Conservation (phyloP, 2,797 vertebrate genomes). For the Coregonus sp. region DNA sequence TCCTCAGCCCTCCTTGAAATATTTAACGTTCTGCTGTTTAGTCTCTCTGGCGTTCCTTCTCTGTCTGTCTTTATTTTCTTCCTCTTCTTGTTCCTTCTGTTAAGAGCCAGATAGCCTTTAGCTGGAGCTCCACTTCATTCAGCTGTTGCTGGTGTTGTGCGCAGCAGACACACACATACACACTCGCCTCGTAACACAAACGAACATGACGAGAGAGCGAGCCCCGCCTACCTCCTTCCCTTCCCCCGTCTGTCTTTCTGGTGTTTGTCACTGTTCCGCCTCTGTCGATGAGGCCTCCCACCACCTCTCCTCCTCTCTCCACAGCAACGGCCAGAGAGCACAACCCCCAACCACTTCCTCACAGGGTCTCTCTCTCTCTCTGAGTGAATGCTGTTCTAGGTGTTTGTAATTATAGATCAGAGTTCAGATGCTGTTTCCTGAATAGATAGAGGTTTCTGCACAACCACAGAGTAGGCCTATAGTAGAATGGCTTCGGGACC, state of each 20-base stretch:
- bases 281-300: constrained; percentile 66
- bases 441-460: neutral
- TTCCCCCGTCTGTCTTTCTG: constrained; percentile 73
- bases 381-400: constrained; percentile 11
- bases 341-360: constrained; percentile 63
- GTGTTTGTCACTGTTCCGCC: constrained; percentile 61
- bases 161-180: constrained; percentile 8
- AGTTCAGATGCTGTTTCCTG: neutral
- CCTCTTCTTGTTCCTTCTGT: neutral
- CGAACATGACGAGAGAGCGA: constrained; percentile 46
- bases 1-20: neutral
- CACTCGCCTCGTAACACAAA: constrained; percentile 7
- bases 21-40: constrained; percentile 64
- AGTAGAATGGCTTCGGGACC: neutral
- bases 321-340: constrained; percentile 22
- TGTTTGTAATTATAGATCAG: constrained; percentile 59
- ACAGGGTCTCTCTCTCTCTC: constrained; percentile 35
- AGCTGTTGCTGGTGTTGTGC: constrained; percentile 5
- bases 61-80: neutral
- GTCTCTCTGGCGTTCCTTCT: constrained; percentile 24
- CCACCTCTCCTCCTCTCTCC: constrained; percentile 48
- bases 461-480: neutral
- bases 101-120: constrained; percentile 4
- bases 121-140: constrained; percentile 2
- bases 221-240: constrained; percentile 67